Evolutionary conservation across 2,797 vertebrate genomes (phyloP).

Genomic region (Mormyrops attenuatus): DNA sequence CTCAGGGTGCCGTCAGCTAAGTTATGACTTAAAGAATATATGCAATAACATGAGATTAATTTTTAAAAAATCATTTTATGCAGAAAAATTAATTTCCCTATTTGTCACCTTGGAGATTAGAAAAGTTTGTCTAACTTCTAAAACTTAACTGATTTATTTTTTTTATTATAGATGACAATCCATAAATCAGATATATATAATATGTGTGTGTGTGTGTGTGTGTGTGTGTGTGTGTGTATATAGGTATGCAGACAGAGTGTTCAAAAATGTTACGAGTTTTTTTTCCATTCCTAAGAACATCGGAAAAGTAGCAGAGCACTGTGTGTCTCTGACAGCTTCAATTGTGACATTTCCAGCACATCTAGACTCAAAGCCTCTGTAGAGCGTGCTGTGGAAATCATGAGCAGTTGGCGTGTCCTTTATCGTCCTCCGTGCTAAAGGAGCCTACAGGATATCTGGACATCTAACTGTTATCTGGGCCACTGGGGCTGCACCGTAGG

Average conservation of each 20-base stretch:
- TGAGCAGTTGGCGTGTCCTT: background rate
- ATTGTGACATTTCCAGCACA: background rate
- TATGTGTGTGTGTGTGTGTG: no score
- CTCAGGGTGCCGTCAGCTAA: background rate
- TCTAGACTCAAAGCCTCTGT: background rate
- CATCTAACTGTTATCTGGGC: slow-evolving; percentile 7
- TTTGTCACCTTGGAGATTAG: background rate
- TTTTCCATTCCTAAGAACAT: background rate
- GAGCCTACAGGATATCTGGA: slow-evolving; percentile 14
- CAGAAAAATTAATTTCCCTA: background rate
- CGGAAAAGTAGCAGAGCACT: background rate
- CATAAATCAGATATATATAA: background rate
- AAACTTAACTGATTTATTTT: background rate
- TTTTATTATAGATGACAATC: background rate
- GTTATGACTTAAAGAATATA: background rate
- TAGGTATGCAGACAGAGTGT: background rate
- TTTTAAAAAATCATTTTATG: background rate
- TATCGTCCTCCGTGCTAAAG: background rate
- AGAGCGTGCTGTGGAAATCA: background rate
- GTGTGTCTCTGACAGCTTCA: background rate
- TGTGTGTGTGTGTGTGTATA: background rate
- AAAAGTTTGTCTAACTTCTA: no score
- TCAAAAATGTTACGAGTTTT: background rate
- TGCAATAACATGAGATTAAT: background rate
- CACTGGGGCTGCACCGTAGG: background rate